Evolutionary conservation across 92 coral and sea anemone genomes (phyloP).

Genomic region (Porites cylindrica): DNA sequence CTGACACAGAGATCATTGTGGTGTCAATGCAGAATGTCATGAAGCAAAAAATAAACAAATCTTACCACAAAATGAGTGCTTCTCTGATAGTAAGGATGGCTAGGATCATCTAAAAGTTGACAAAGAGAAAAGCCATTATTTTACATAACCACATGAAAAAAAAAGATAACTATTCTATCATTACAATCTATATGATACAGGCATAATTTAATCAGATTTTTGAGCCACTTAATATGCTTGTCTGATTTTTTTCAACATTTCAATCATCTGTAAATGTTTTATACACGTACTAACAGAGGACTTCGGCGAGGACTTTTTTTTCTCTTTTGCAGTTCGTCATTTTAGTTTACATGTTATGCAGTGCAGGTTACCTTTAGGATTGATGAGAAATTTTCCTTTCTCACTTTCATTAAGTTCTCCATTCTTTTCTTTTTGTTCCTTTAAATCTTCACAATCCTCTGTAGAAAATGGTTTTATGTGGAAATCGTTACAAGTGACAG

Average conservation of each 20-base stretch:
- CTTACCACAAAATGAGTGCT: slow-evolving; percentile 86
- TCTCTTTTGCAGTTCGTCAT: no score
- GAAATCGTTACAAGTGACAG: slow-evolving; percentile 85
- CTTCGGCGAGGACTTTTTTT: no score
- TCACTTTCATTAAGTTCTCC: background rate
- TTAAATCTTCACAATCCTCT: background rate
- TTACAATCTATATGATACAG: background rate
- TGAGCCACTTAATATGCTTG: no score
- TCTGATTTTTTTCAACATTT: no score
- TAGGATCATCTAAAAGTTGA: slow-evolving; percentile 69
- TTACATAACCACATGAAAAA: no score
- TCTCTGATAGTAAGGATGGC: slow-evolving; percentile 76
- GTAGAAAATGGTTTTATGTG: slow-evolving; percentile 67
- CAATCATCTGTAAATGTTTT: no score
- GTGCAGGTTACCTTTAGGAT: slow-evolving; percentile 43
- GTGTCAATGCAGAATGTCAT: no score
- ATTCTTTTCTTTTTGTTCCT: background rate
- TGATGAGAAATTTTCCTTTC: background rate
- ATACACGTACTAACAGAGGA: no score
- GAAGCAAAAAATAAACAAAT: background rate
- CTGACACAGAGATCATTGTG: no score
- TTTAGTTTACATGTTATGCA: no score
- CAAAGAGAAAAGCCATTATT: background rate
- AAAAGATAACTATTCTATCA: background rate
- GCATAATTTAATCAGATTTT: no score